Percentiles rank a stretch among this genome's conserved stretches.
These are phyloP conservation scores for Grammomys surdaster DNA, from an alignment of 2,113 vertebrate genomes.

Conservation along the genomic window DNA sequence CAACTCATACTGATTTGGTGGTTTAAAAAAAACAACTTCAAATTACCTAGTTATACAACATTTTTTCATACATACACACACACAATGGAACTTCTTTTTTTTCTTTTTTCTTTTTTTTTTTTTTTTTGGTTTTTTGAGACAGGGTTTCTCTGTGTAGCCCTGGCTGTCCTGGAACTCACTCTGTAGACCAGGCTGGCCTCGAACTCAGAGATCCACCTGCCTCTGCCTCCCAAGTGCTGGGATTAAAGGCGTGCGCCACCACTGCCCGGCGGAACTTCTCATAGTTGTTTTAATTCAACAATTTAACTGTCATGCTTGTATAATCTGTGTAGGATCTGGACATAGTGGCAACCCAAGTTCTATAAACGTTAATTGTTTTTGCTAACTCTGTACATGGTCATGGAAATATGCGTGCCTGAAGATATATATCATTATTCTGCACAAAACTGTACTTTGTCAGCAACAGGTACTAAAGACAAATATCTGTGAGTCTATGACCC, in stretches of 20 bases:
- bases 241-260: too few species aligned
- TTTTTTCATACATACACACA: neutral
- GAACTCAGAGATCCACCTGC: too few species aligned
- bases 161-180: too few species aligned
- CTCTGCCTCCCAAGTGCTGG: too few species aligned
- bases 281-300: neutral
- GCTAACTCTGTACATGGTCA: neutral
- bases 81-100: neutral
- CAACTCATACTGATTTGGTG: neutral
- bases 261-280: neutral
- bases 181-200: too few species aligned
- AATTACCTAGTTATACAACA: neutral
- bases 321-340: neutral
- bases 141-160: too few species aligned
- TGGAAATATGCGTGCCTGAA: accelerated
- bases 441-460: neutral
- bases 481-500: neutral
- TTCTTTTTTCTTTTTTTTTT: too few species aligned
- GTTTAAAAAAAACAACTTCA: neutral
- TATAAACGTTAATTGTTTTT: neutral
- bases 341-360: neutral
- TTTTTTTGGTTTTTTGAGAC: too few species aligned
- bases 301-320: neutral
- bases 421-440: neutral
- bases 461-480: neutral